phyloP scores from a whole-genome alignment of 2,888 invertebrate genomes.

The Sialis lutaria region DNA sequence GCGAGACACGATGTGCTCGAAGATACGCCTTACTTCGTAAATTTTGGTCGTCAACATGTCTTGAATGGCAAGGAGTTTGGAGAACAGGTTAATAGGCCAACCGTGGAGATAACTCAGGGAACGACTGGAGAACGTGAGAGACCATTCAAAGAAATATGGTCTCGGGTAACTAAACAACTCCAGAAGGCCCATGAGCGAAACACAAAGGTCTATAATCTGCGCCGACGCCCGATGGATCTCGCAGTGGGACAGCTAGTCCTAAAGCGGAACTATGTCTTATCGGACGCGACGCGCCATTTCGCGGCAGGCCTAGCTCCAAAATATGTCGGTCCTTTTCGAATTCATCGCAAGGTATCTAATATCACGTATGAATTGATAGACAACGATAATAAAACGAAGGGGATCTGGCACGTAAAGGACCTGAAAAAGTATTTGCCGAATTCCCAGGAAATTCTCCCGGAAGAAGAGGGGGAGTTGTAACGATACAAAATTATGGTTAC shows the following conservation, averaged over 20 bases:
- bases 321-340: neutral
- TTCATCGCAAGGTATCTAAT: neutral
- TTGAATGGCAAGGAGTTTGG: neutral
- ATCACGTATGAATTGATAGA: neutral
- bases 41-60: slow-evolving; percentile 7
- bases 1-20: slow-evolving; percentile 8
- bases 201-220: neutral
- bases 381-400: neutral
- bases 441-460: too few relatives aligned
- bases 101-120: neutral
- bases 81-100: neutral
- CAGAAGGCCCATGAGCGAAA: neutral
- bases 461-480: too few relatives aligned
- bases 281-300: neutral
- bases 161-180: neutral
- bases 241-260: slow-evolving; percentile 7
- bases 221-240: slow-evolving; percentile 2
- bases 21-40: slow-evolving; percentile 10
- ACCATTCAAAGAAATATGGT: neutral
- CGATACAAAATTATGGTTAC: too few relatives aligned
- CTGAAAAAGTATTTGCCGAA: slow-evolving; percentile 8
- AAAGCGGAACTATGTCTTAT: slow-evolving; percentile 5
- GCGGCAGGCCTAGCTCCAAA: slow-evolving; percentile 1
- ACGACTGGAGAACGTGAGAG: too few relatives aligned
- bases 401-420: slow-evolving; percentile 1